These are phyloP conservation scores for Bombylius major DNA, from an alignment of 2,888 invertebrate genomes.

Conservation along the genomic window DNA sequence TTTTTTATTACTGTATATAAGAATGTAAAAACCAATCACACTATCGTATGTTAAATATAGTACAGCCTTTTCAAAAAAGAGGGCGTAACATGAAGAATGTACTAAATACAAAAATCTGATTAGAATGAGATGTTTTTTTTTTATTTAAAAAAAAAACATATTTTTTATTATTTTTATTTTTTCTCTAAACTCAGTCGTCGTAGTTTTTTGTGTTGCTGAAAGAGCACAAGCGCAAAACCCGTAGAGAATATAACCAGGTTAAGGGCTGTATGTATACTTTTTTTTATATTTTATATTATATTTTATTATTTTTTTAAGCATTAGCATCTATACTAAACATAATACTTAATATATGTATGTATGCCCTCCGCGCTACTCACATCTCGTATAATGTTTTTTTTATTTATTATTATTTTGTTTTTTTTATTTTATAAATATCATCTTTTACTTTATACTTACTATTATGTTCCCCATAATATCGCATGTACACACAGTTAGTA, in stretches of 20 bases:
- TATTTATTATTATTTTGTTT: no score
- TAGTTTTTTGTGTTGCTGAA: not conserved
- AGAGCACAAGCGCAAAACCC: constrained; percentile 13
- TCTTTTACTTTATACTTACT: no score
- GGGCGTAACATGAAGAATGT: constrained; percentile 12
- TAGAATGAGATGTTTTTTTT: constrained; percentile 5
- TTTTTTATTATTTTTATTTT: not conserved
- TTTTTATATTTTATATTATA: not conserved
- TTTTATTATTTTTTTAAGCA: not conserved
- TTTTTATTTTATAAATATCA: no score
- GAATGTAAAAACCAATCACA: constrained; percentile 14
- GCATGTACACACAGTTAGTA: no score
- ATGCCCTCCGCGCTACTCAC: no score
- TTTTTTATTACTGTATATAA: not conserved
- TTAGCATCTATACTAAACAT: no score
- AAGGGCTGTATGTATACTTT: constrained; percentile 11
- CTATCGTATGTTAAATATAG: constrained; percentile 12
- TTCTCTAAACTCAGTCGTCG: constrained; percentile 8
- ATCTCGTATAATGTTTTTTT: no score
- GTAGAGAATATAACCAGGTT: constrained; percentile 13
- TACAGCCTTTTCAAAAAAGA: constrained; percentile 11
- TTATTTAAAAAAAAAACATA: no score
- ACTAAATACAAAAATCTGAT: constrained; percentile 14
- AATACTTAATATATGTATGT: no score
- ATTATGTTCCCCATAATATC: no score